These are phyloP conservation scores for Gymnoscopelus microlampas DNA, from an alignment of 2,797 vertebrate genomes.

Conservation along the genomic window DNA sequence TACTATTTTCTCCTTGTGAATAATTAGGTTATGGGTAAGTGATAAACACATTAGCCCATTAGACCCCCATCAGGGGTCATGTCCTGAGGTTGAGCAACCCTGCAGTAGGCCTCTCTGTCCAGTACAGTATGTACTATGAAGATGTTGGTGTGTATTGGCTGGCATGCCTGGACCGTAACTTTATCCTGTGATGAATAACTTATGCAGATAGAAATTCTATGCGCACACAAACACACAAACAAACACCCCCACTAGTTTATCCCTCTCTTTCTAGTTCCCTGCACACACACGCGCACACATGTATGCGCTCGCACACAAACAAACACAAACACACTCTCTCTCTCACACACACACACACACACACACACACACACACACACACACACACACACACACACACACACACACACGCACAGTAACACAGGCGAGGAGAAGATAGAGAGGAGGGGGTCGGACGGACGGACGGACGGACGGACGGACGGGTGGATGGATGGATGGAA, in stretches of 20 bases:
- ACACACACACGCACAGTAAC: conserved; percentile 4
- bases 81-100: neutral
- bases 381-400: conserved; percentile 16
- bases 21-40: no score
- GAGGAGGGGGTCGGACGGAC: neutral
- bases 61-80: no score
- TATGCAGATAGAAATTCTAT: conserved; percentile 54
- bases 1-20: no score
- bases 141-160: conserved; percentile 34
- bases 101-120: no score
- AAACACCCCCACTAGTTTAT: neutral
- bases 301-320: no score
- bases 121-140: conserved; percentile 7
- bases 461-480: neutral
- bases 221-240: conserved; percentile 12
- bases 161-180: conserved; percentile 44
- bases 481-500: neutral
- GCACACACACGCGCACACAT: no score
- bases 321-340: no score
- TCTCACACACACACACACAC: conserved; percentile 3
- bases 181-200: conserved; percentile 63
- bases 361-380: conserved; percentile 19
- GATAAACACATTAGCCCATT: no score
- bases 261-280: no score
- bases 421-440: neutral